A percentile compares a stretch with the other conserved stretches of the same genome.
These are phyloP conservation scores for Gavia stellata DNA, from an alignment of 2,113 vertebrate species.

Conservation along the genomic window DNA sequence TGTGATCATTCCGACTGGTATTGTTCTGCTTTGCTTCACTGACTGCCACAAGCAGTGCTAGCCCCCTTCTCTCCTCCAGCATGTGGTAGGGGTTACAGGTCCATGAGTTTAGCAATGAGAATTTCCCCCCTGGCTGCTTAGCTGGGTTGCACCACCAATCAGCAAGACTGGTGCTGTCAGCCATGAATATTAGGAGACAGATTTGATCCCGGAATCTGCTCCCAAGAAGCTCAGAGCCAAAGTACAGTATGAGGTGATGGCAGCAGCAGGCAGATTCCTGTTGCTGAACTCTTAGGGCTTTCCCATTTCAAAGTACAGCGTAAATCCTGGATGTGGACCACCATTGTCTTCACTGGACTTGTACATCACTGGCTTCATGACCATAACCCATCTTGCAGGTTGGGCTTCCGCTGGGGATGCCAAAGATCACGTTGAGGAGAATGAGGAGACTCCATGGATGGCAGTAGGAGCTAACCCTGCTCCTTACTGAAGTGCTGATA, in stretches of 20 bases:
- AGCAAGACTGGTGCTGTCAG: background rate
- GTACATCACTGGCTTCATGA: background rate
- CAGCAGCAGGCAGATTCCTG: background rate
- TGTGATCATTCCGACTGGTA: background rate
- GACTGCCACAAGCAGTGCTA: background rate
- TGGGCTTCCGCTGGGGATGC: background rate
- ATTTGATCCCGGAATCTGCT: background rate
- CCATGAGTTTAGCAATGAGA: background rate
- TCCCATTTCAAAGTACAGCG: background rate
- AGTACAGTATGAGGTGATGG: background rate
- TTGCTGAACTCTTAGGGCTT: background rate
- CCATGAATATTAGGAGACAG: background rate
- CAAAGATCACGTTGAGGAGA: background rate
- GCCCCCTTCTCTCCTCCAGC: background rate
- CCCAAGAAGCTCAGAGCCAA: background rate
- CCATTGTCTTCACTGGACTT: background rate
- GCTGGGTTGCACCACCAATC: background rate
- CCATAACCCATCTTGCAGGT: background rate
- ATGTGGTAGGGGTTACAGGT: background rate
- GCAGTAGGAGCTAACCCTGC: background rate
- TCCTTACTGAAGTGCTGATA: conserved; percentile 1
- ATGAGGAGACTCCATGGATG: background rate
- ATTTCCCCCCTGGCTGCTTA: background rate
- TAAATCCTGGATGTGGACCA: background rate
- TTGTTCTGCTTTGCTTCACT: background rate